Base-by-base conservation (phyloP, 2,888 invertebrate genomes). In the Antheraea yamamai region DNA sequence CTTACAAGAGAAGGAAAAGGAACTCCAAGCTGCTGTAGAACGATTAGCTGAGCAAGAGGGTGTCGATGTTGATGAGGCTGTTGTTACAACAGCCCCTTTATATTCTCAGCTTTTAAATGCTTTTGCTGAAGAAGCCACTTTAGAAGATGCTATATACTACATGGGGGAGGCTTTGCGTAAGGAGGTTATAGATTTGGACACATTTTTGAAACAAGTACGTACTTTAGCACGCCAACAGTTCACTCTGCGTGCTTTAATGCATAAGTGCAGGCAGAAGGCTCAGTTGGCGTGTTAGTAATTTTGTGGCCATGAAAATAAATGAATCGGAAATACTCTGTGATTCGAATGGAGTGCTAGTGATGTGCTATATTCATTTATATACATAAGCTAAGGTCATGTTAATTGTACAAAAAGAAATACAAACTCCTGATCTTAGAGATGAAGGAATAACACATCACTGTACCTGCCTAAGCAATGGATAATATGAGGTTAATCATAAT, bases 81-180 rank as follows among this genome's bases (percentile, higher is more conserved):
- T 99, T 58, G 98, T 98, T 30, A 99, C 99, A 1, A 98, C 99
- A 75, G 98, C 99, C 39, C 99, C 99, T 0, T 94, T 99, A 72
- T 99, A 99, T 88, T 98, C 98, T 93, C 99, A 99, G 97, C 96
- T 99, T 86, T 92, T 99, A 78, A 98, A 98, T 92, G 97, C 98
- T 70, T 99, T 98, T 95, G 98, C 99, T 73, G 99, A 99, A 92
- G 99, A 99, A 95, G 98, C 99, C 78, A 99, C 99, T 23, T 96
- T 98, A 74, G 99, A 99, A 95, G 99, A 99, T 95, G 98, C 99
- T 78, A 99, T 99, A 87, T 99, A 99, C 91, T 99, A 99, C 89
- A 97, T 99, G 93, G 99, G 99, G 14, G 99, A 99, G 95, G 99
- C 98, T 16, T 92, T 99, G 77, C 96, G 99, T 79, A 97, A 98